Evolutionary conservation across 2,113 vertebrate species (phyloP).

Genomic region (Nerophis lumbriciformis): DNA sequence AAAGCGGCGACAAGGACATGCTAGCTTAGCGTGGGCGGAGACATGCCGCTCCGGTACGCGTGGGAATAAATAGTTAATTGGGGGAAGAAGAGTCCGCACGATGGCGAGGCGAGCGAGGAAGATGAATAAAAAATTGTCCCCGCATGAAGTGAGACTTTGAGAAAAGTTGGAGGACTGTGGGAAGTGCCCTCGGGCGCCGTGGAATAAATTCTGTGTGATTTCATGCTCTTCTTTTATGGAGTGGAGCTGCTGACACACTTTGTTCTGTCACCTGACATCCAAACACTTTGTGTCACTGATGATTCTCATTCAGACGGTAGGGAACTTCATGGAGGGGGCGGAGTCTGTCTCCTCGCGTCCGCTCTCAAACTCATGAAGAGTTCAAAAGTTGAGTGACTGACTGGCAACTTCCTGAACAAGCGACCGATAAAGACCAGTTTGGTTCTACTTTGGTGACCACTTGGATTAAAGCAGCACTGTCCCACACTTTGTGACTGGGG

Average conservation of each 20-base stretch:
- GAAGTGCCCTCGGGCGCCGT: conserved; percentile 25
- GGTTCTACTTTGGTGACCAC: too few species aligned
- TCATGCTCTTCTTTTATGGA: conserved; percentile 20
- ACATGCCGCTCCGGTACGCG: background rate
- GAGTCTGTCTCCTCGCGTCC: too few species aligned
- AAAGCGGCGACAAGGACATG: conserved; percentile 7
- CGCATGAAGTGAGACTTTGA: conserved; percentile 1
- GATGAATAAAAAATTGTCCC: conserved; percentile 6
- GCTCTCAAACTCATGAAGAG: too few species aligned
- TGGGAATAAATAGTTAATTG: background rate
- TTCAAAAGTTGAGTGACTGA: too few species aligned
- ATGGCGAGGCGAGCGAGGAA: background rate
- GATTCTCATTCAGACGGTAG: conserved; percentile 22
- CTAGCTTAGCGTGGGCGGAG: background rate
- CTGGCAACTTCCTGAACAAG: too few species aligned
- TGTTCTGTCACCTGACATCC: conserved; percentile 21
- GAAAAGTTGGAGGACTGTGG: conserved; percentile 15
- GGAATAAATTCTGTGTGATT: conserved; percentile 21
- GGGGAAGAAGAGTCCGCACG: background rate
- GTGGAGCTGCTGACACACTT: conserved; percentile 21
- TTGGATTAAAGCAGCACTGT: too few species aligned
- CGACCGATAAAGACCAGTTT: too few species aligned
- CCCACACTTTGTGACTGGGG: too few species aligned
- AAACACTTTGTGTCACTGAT: conserved; percentile 6
- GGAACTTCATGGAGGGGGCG: too few species aligned